These are phyloP conservation scores for Acanthosepion pharaonis DNA, from an alignment of 2,888 invertebrate genomes.

Conservation along the genomic window DNA sequence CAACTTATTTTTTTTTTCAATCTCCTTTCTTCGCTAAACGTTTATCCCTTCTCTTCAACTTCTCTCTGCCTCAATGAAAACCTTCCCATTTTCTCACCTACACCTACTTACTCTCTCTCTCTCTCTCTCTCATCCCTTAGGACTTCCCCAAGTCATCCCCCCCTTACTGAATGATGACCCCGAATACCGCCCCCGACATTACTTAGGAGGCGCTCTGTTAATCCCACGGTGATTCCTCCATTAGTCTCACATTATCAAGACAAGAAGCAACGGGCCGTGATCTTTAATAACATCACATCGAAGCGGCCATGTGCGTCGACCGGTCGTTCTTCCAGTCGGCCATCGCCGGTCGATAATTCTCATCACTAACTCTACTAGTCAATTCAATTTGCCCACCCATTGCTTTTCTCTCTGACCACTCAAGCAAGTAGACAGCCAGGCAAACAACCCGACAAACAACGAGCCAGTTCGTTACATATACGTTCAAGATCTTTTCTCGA, in stretches of 20 bases:
- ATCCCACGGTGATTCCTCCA: slow-evolving; percentile 33
- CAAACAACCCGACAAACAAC: background rate
- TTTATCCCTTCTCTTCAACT: too few relatives aligned
- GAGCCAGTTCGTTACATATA: background rate
- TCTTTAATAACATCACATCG: slow-evolving; percentile 22
- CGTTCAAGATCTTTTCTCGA: background rate
- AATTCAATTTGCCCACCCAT: background rate
- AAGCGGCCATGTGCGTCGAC: slow-evolving; percentile 33
- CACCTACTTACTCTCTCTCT: background rate
- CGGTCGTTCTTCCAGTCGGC: background rate
- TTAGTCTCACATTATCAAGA: slow-evolving; percentile 33
- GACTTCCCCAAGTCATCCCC: background rate
- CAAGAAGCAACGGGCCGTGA: slow-evolving; percentile 33
- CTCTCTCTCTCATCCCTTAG: background rate
- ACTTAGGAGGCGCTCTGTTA: background rate
- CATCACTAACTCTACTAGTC: background rate
- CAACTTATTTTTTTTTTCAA: too few relatives aligned
- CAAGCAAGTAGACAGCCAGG: background rate
- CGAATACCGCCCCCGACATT: background rate
- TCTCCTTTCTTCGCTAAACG: too few relatives aligned
- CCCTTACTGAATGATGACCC: too few relatives aligned
- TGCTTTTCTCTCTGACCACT: background rate
- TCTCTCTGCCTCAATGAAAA: too few relatives aligned
- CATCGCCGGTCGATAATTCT: slow-evolving; percentile 33
- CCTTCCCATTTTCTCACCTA: too few relatives aligned